Evolutionary conservation across 2,888 invertebrate species (phyloP), one percentile per base, ranked within the genome.

Genomic region (Platycheirus albimanus): DNA sequence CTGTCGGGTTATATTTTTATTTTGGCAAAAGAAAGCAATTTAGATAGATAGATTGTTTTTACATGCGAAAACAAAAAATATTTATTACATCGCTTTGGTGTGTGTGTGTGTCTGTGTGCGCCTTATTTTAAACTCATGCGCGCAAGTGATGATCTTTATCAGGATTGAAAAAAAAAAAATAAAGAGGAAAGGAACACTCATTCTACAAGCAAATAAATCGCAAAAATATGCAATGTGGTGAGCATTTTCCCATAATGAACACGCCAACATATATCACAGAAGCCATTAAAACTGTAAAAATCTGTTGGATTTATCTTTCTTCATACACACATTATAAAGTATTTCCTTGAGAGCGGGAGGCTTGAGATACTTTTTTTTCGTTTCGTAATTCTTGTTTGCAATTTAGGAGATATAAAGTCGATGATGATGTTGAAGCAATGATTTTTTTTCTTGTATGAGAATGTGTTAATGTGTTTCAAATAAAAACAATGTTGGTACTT

Each of bases 271-370:
- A 83, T 83, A 83, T 83, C 83, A 83, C 83, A 83, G 83, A 72
- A 83, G 83, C 77, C 83, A 83, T 83, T 83, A 83, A 83, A 83
- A 83, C 83, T 83, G 83, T 78, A 83, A 83, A 56, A 83, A 78
- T 83, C 78, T 78, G 83, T 78, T 72, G 83, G 83, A 83, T 77
- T 74, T 81, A 76, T 70, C 64, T 51, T 52, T 45, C 15, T 38
- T 66, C 52, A 28, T 13, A n/a, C 49, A 66, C 51, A 52, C 69
- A 7, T 36, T 3, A 2, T 13, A 20, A 17, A n/a, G 6, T 47
- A 36, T 13, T n/a, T 0, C 1, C 28, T 6, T 41, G 24, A 77
- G 54, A 77, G 77, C 58, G 77, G 77, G 71, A 38, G 77, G 61
- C 17, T 61, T 47, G 15, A 43, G 61, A 74, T 67, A 15, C 5